Base-by-base conservation (phyloP, 2,797 vertebrate genomes). In the Oceanodroma leucorhoa region DNA sequence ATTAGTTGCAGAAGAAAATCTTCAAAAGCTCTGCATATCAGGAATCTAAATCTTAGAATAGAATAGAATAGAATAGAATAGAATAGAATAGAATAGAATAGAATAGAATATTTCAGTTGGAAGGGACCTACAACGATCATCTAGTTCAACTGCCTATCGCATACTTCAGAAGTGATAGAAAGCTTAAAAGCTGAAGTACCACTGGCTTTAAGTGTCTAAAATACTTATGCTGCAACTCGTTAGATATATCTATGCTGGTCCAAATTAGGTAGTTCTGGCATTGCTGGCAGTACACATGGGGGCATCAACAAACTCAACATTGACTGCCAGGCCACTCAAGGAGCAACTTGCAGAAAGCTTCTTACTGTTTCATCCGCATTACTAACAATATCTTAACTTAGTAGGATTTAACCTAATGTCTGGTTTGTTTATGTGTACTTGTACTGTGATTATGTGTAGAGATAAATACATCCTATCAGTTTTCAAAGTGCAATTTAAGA, bases 251-350 rank as follows among this genome's bases (percentile, higher is more conserved):
- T 45, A 5, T 15, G 72, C 38, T 65, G 65, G 38, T 53, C 24
- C 57, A 14, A 36, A 45, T 32, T 9, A 30, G 75, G 65, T 5
- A 29, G 50, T 14, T 58, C 26, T 55, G 90, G 54, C 29, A 23
- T 5, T 26, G 46, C 88, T 76, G 64, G 67, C 40, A 20, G 34
- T 6, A 32, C 16, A 0, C 9, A 11, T 0, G 0, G 41, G 66
- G 66, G 11, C 81, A 79, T 2, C 0, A 3, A 15, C 36, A 69
- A 66, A n/a, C 29, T 10, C 61, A 34, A 4, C 62, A 9, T 1
- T 11, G 71, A 27, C 62, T 72, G 73, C 46, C 50, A 41, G 76
- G 66, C 17, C 45, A 30, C 57, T 30, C 2, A 3, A 24, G 38
- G 34, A 64, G 36, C 40, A 57, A 58, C 48, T 17, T 73, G 46